Percentiles rank a stretch among this genome's conserved stretches.
Conservation (phyloP, 2,888 invertebrate species). For the Chydorus sphaericus region DNA sequence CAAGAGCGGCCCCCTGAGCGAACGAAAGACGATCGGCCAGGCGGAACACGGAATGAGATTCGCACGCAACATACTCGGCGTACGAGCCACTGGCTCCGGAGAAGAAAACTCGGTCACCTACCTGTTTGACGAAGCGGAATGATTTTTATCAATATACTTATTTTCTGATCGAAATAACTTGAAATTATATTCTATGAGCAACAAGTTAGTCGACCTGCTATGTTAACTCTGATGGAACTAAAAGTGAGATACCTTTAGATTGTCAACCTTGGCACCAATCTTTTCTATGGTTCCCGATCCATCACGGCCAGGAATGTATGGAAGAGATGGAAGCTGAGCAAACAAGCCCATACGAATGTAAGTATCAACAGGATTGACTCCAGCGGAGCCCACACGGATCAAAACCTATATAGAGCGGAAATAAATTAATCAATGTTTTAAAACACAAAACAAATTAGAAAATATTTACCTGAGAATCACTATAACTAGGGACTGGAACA, state of each 20-base stretch:
- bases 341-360: slow-evolving; percentile 37
- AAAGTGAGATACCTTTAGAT: slow-evolving; percentile 28
- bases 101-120: slow-evolving; percentile 32
- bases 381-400: slow-evolving; percentile 33
- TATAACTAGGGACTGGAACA: slow-evolving; percentile 21
- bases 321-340: slow-evolving; percentile 30
- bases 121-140: slow-evolving; percentile 22
- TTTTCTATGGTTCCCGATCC: slow-evolving; percentile 36
- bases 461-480: slow-evolving; percentile 16
- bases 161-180: not conserved
- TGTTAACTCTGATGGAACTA: not conserved
- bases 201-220: no score
- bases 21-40: slow-evolving; percentile 31
- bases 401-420: slow-evolving; percentile 29
- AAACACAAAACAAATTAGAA: not conserved
- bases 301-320: slow-evolving; percentile 38
- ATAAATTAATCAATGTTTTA: slow-evolving; percentile 1
- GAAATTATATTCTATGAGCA: no score
- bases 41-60: slow-evolving; percentile 26
- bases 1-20: slow-evolving; percentile 38
- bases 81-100: slow-evolving; percentile 29
- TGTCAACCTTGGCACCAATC: slow-evolving; percentile 30
- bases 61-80: slow-evolving; percentile 33
- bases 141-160: not conserved
- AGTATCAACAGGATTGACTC: slow-evolving; percentile 42